These are phyloP conservation scores for Anguilla pacifica DNA, from an alignment of 2,797 vertebrate species.

Conservation along the genomic window DNA sequence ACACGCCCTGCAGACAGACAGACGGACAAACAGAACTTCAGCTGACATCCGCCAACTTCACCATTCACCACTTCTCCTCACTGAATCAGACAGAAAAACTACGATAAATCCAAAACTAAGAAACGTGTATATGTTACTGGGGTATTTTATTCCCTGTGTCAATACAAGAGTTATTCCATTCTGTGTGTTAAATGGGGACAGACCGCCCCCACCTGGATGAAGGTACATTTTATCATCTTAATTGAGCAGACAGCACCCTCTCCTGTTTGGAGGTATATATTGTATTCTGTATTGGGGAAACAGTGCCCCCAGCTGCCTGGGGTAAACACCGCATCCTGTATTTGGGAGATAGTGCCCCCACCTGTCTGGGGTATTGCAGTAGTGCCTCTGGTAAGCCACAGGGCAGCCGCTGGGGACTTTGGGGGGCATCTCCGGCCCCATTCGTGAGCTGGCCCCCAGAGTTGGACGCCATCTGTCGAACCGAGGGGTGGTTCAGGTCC, in stretches of 20 bases:
- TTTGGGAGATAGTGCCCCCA: background rate
- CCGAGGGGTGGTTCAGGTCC: constrained; percentile 91
- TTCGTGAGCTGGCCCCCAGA: constrained; percentile 75
- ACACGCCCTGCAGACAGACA: constrained; percentile 80
- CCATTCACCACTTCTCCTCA: background rate
- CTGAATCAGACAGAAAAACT: background rate
- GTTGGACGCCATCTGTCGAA: constrained; percentile 82
- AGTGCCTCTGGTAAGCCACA: constrained; percentile 76
- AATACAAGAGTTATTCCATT: background rate
- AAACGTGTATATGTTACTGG: background rate
- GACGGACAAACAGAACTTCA: background rate
- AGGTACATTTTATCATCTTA: background rate
- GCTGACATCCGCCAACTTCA: background rate
- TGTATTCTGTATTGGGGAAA: background rate
- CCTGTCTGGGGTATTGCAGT: constrained; percentile 84
- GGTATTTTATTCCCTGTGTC: background rate
- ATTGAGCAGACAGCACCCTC: background rate
- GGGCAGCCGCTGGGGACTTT: constrained; percentile 70
- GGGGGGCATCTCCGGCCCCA: constrained; percentile 70
- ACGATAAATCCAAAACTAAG: background rate
- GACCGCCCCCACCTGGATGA: background rate
- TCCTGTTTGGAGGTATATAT: background rate
- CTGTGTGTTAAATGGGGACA: background rate
- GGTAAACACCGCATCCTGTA: background rate
- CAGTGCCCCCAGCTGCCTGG: background rate